Evolutionary conservation across 2,888 invertebrate genomes (phyloP), one percentile per base, ranked within the genome.

Genomic region (Drosophila atripex): DNA sequence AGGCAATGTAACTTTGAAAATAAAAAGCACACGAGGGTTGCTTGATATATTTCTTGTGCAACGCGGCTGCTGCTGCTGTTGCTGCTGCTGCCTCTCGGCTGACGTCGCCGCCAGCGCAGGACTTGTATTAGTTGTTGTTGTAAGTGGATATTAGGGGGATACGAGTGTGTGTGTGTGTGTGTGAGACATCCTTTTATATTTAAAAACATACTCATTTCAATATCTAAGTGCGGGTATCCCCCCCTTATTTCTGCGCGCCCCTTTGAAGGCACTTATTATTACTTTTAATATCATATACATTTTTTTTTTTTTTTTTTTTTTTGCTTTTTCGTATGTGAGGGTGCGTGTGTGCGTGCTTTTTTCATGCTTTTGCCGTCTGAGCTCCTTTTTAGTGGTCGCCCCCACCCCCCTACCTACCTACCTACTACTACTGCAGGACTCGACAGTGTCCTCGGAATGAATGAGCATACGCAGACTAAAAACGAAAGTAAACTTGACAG

Each of bases 191-290:
- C 85, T 88, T 90, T 89, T 88, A 80, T 88, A 87, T 88, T 88
- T 88, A 79, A 71, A 54, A 69, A 35, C 38, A 82, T 71, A 71
- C 72, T 80, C 77, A 86, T 89, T 89, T 89, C 79, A 88, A 88
- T 89, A 85, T 85, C 88, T 87, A 79, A 86, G 83, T 68, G 85
- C 79, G 64, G 69, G 71, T 63, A 75, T n/a, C 51, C 25, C 18
- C 38, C 2, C n/a, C 50, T 46, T 12, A 28, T 18, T 38, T 61
- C 50, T 66, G 18, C 71, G 68, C 77, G 74, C 73, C 76, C 73
- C 76, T 58, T 77, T 72, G 73, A 83, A 89, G 89, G 88, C 83
- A 90, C 89, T 90, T 89, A 87, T 88, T 89, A 90, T 90, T 90
- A 89, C 86, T 88, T 89, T 90, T 90, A 90, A 89, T 89, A 89